Evolutionary conservation across 2,113 vertebrate genomes (phyloP), one percentile per base, ranked within the genome.

Genomic region (Pterocles orientalis): DNA sequence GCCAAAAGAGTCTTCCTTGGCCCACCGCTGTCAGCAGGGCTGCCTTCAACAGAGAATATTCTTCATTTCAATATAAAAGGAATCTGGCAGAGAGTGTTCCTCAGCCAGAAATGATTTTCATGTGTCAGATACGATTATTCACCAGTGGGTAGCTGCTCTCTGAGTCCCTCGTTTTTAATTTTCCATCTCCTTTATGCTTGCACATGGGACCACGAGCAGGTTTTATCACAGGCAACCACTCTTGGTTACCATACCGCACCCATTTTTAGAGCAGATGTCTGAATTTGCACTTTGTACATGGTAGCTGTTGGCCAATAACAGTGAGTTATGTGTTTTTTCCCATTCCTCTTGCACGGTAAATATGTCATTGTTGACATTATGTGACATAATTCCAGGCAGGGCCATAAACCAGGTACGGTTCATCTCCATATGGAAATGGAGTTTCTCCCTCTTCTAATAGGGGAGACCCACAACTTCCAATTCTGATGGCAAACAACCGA

Each of bases 81-180:
- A 61, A 28, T 47, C 33, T 56, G 48, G 39, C 68, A 31, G 78
- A 87, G 73, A 33, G 79, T 87, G 73, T 81, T 78, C 60, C 75
- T 81, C 50, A 43, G 45, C 75, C 77, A 21, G 71, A 73, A 75
- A 18, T 68, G 24, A 39, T 66, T 70, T 51, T 34, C 43, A 5
- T 39, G 69, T 72, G 64, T 86, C 90, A 90, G 71, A 50, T 36
- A 6, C 3, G 51, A 62, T 88, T 65, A 18, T 88, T 93, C 83
- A 66, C 77, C 53, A 14, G 20, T 50, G 23, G 14, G 12, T 73
- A 75, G 57, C 57, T 83, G 0, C 31, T 72, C 41, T 70, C n/a
- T 0, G 0, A 60, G 83, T 77, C 56, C 23, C 69, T 88, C 43
- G 3, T 69, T 83, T 94, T 78, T 39, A 5, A 45, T 94, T 83